Evolutionary conservation across 2,113 vertebrate genomes (phyloP).

Genomic region (Canis aureus): DNA sequence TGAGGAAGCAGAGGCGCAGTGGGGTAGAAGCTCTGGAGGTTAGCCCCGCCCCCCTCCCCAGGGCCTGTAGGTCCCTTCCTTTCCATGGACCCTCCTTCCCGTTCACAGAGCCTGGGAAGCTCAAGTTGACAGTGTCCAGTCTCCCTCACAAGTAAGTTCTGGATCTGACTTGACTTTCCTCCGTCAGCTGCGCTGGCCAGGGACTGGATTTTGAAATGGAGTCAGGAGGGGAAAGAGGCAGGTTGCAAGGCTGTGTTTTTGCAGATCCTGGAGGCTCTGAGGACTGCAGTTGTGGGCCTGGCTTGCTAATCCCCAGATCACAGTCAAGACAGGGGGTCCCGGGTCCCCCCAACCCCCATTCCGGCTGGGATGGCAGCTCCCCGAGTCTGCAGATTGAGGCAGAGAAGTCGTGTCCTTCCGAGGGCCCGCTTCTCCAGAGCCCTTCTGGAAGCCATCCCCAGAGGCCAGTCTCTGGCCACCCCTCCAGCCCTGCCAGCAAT

Average conservation of each 20-base stretch:
- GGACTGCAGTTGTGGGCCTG: not conserved
- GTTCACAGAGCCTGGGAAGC: not conserved
- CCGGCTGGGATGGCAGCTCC: not conserved
- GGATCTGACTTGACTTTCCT: not conserved
- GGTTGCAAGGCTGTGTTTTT: not conserved
- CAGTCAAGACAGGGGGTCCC: not conserved
- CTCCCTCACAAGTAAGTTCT: not conserved
- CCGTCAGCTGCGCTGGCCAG: not conserved
- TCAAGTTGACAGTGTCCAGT: not conserved
- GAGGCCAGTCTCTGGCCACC: not conserved
- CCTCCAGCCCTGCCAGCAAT: not conserved
- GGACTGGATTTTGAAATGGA: not conserved
- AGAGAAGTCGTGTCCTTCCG: not conserved
- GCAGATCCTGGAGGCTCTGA: not conserved
- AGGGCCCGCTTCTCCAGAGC: no score
- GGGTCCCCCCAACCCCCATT: no score
- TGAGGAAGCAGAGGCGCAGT: not conserved
- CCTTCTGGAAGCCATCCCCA: not conserved
- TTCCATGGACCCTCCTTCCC: not conserved
- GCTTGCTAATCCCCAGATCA: not conserved
- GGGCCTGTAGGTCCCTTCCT: not conserved
- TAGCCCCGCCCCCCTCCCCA: not conserved
- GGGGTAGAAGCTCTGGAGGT: not conserved
- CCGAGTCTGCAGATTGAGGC: not conserved
- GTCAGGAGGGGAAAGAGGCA: not conserved